phyloP scores from a whole-genome alignment of 1,140 invertebrate species.

The Sarcophaga peregrina region DNA sequence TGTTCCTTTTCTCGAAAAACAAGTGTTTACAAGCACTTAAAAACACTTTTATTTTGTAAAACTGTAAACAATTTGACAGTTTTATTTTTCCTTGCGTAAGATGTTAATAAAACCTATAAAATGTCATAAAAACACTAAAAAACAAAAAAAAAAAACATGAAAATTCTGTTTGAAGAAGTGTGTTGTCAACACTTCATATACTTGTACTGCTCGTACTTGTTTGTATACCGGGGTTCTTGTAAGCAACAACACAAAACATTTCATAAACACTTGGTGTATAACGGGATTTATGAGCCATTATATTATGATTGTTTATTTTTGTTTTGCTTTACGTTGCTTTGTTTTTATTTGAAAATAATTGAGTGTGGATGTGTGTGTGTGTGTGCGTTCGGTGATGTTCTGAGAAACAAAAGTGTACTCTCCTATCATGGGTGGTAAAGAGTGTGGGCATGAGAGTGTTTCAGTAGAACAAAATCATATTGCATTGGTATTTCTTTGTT shows the following conservation, averaged over 20 bases:
- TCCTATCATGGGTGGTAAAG: not conserved
- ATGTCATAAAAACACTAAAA: constrained; percentile 4
- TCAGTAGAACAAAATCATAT: not conserved
- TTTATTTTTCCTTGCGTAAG: not conserved
- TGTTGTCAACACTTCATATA: constrained; percentile 30
- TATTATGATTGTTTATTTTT: not conserved
- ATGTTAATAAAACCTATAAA: constrained; percentile 3
- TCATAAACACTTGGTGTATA: constrained; percentile 38
- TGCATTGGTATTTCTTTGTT: not conserved
- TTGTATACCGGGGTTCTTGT: too few species aligned
- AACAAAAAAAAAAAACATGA: not conserved
- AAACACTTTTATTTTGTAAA: constrained; percentile 12
- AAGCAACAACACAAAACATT: constrained; percentile 3
- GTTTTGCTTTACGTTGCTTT: too few species aligned
- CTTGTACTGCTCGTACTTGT: too few species aligned
- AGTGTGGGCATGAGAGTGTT: not conserved
- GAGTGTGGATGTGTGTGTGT: not conserved
- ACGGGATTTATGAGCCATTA: constrained; percentile 30
- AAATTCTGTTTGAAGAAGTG: not conserved
- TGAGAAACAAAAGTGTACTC: not conserved
- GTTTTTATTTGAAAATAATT: not conserved
- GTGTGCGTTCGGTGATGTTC: not conserved
- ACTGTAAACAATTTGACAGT: constrained; percentile 25
- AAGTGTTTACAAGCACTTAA: constrained; percentile 41
- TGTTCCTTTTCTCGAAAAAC: not conserved